These are phyloP conservation scores for Acleris laterana DNA, from an alignment of 2,888 invertebrate genomes.

Conservation along the genomic window DNA sequence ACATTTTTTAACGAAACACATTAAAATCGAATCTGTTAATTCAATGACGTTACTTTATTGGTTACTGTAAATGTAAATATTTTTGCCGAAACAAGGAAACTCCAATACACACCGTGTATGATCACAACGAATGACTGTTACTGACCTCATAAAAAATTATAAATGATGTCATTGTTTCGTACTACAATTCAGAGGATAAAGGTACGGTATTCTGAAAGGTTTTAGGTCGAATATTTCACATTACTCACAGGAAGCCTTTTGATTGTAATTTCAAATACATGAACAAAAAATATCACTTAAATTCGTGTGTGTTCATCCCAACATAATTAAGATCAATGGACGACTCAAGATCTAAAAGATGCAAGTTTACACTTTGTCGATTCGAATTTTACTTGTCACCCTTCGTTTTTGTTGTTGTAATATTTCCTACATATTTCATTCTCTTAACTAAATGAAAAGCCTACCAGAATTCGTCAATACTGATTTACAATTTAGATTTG, in stretches of 20 bases:
- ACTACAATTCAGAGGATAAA: conserved; percentile 24
- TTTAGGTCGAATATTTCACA: not conserved
- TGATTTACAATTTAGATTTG: not conserved
- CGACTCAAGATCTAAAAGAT: no score
- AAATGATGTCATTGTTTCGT: conserved; percentile 38
- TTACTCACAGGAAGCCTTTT: not conserved
- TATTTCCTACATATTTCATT: no score
- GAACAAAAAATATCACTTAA: no score
- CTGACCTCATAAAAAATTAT: conserved; percentile 37
- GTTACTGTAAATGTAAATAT: conserved; percentile 14
- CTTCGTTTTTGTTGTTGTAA: no score
- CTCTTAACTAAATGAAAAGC: no score
- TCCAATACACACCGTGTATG: conserved; percentile 8
- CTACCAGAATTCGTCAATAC: not conserved
- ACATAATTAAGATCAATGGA: no score
- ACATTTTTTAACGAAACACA: conserved; percentile 15
- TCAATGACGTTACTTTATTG: conserved; percentile 22
- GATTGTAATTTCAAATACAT: not conserved
- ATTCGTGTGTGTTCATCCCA: no score
- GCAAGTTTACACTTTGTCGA: no score
- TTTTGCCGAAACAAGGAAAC: conserved; percentile 35
- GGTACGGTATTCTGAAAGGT: conserved; percentile 3
- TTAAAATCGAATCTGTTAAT: conserved; percentile 19
- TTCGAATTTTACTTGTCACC: no score
- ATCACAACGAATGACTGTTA: conserved; percentile 37